Conservation (phyloP, 2,888 invertebrate genomes). For the Drosophila atripex region DNA sequence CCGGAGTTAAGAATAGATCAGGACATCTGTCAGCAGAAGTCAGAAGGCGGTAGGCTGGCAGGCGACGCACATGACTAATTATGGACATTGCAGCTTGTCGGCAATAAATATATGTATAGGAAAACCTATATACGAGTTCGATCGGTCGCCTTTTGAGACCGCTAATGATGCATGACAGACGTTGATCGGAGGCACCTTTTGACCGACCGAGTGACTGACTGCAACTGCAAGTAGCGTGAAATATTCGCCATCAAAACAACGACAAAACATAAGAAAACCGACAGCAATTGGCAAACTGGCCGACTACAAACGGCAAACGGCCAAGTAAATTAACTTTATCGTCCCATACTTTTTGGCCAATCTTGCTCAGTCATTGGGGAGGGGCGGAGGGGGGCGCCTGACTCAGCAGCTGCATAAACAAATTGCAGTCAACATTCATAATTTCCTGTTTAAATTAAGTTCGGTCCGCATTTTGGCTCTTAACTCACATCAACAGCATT, state of each 20-base stretch:
- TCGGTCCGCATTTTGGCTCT: slow-evolving; percentile 61
- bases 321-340: slow-evolving; percentile 73
- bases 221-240: slow-evolving; percentile 62
- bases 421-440: slow-evolving; percentile 78
- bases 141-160: slow-evolving; percentile 32
- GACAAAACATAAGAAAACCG: slow-evolving; percentile 52
- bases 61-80: slow-evolving; percentile 77
- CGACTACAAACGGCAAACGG: slow-evolving; percentile 8
- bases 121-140: slow-evolving; percentile 8
- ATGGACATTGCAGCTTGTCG: slow-evolving; percentile 64
- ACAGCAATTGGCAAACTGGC: slow-evolving; percentile 28
- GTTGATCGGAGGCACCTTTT: slow-evolving; percentile 45
- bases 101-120: slow-evolving; percentile 19
- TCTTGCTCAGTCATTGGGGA: slow-evolving; percentile 48
- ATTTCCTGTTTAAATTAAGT: slow-evolving; percentile 77
- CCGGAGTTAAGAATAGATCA: slow-evolving; percentile 38
- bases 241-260: slow-evolving; percentile 75
- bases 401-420: slow-evolving; percentile 78
- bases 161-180: slow-evolving; percentile 76
- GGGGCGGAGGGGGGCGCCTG: slow-evolving; percentile 35
- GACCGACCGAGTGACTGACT: slow-evolving; percentile 26
- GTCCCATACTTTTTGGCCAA: slow-evolving; percentile 56
- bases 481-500: slow-evolving; percentile 70
- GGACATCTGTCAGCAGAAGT: slow-evolving; percentile 70
- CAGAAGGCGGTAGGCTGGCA: slow-evolving; percentile 32